A percentile compares a stretch with the other conserved stretches of the same genome.
Conservation (phyloP, 2,888 invertebrate genomes). For the Netelia fuscicornis region DNA sequence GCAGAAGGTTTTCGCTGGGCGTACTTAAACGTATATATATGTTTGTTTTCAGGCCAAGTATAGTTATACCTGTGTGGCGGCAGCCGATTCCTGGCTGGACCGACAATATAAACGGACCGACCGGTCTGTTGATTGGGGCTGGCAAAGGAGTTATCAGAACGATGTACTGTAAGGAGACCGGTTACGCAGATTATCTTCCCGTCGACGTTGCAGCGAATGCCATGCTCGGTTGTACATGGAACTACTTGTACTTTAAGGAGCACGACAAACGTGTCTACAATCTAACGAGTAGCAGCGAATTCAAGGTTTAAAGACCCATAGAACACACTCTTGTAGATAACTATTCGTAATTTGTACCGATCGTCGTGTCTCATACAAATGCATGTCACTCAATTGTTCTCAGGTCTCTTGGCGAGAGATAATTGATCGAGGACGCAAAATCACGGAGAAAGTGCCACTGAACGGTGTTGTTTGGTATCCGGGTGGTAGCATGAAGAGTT, state of each 20-base stretch:
- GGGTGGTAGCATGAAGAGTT: constrained; percentile 94
- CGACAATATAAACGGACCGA: constrained; percentile 97
- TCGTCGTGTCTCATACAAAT: neutral
- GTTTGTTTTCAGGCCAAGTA: constrained; percentile 78
- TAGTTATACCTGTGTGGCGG: constrained; percentile 94
- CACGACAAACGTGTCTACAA: constrained; percentile 88
- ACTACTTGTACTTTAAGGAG: constrained; percentile 87
- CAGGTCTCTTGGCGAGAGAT: constrained; percentile 94
- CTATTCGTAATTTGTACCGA: neutral
- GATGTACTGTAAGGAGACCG: constrained; percentile 93
- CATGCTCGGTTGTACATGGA: constrained; percentile 89
- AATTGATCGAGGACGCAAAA: constrained; percentile 92
- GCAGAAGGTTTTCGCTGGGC: neutral
- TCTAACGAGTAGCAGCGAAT: constrained; percentile 92
- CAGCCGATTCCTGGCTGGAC: constrained; percentile 96
- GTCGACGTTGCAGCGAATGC: constrained; percentile 94
- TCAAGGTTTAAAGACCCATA: constrained; percentile 86
- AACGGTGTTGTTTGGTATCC: constrained; percentile 95
- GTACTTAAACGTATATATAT: neutral
- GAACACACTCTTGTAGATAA: too few species aligned
- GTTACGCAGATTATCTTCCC: constrained; percentile 92
- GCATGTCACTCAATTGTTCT: constrained; percentile 40
- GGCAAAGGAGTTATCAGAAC: constrained; percentile 96
- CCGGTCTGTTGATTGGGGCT: constrained; percentile 91
- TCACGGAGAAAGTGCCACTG: constrained; percentile 93